These are phyloP conservation scores for Scaptomyza tumidula DNA, from an alignment of 2,888 invertebrate genomes.

Conservation along the genomic window DNA sequence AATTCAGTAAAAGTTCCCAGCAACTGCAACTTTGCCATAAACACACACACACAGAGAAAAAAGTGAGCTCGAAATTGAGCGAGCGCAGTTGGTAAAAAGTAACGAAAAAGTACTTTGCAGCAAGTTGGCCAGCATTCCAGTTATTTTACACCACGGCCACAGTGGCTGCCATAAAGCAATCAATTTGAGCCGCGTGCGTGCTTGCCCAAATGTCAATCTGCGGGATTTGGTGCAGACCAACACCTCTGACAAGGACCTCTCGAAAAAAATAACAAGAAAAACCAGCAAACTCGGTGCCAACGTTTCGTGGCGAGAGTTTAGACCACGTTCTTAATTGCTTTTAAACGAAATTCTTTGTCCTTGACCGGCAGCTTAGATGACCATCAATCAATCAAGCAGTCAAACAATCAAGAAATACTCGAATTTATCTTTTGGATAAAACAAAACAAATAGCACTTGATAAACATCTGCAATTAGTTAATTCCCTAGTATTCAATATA, in stretches of 20 bases:
- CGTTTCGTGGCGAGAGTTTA: constrained; percentile 26
- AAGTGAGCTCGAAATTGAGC: constrained; percentile 44
- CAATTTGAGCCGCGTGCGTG: constrained; percentile 52
- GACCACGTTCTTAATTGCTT: constrained; percentile 65
- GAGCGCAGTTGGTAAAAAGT: constrained; percentile 52
- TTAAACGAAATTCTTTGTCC: constrained; percentile 60
- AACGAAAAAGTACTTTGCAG: constrained; percentile 43
- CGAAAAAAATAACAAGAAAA: neutral
- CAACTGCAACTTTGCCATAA: constrained; percentile 33
- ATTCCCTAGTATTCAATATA: constrained; percentile 46
- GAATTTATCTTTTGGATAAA: constrained; percentile 31
- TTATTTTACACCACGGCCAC: constrained; percentile 37
- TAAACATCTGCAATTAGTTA: constrained; percentile 64
- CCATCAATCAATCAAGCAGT: constrained; percentile 53
- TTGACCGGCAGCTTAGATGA: constrained; percentile 14
- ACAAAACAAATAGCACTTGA: constrained; percentile 15
- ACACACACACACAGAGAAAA: constrained; percentile 17
- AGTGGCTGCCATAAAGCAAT: constrained; percentile 69
- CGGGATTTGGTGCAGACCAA: constrained; percentile 53
- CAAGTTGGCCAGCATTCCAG: constrained; percentile 45
- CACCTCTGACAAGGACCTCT: constrained; percentile 64
- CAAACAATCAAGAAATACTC: constrained; percentile 36
- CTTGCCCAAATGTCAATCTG: constrained; percentile 36
- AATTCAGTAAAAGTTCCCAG: constrained; percentile 43
- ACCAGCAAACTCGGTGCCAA: constrained; percentile 6